Percentiles rank a stretch among this genome's conserved stretches.
Conservation (phyloP, 2,888 invertebrate genomes). For the Nomada lathburiana region DNA sequence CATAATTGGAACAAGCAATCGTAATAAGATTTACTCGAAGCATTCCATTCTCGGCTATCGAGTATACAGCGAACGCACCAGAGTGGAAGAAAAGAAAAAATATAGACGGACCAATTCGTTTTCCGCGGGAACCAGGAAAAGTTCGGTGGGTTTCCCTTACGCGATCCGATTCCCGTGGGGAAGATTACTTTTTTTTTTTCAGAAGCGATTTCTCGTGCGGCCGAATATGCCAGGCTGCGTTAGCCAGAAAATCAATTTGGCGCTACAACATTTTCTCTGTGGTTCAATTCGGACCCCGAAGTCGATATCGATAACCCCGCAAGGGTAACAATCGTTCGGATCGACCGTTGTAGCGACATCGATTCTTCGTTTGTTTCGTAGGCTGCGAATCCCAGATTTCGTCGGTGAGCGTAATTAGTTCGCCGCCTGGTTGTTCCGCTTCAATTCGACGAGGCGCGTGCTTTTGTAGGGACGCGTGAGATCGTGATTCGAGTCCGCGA, state of each 20-base stretch:
- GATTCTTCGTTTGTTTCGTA: neutral
- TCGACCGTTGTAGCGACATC: neutral
- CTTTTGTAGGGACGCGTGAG: neutral
- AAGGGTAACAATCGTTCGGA: neutral
- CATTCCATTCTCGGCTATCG: conserved; percentile 7
- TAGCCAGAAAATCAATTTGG: conserved; percentile 36
- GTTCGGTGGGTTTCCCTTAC: neutral
- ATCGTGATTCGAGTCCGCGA: neutral
- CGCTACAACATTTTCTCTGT: conserved; percentile 35
- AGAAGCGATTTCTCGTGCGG: conserved; percentile 6
- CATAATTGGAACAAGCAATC: neutral
- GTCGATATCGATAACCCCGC: neutral
- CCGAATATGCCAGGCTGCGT: neutral
- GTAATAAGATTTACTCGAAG: conserved; percentile 16
- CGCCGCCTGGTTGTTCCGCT: conserved; percentile 5
- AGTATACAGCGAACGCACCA: neutral
- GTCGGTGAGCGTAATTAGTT: conserved; percentile 21
- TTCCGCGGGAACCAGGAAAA: neutral
- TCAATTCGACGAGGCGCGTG: conserved; percentile 14
- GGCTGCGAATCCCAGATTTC: neutral
- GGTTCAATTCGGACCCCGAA: conserved; percentile 20
- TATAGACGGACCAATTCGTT: neutral
- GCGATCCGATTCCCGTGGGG: neutral
- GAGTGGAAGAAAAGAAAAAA: neutral
- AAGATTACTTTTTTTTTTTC: neutral